These are phyloP conservation scores for Ochotona princeps DNA, from an alignment of 2,113 vertebrate genomes.

Conservation along the genomic window DNA sequence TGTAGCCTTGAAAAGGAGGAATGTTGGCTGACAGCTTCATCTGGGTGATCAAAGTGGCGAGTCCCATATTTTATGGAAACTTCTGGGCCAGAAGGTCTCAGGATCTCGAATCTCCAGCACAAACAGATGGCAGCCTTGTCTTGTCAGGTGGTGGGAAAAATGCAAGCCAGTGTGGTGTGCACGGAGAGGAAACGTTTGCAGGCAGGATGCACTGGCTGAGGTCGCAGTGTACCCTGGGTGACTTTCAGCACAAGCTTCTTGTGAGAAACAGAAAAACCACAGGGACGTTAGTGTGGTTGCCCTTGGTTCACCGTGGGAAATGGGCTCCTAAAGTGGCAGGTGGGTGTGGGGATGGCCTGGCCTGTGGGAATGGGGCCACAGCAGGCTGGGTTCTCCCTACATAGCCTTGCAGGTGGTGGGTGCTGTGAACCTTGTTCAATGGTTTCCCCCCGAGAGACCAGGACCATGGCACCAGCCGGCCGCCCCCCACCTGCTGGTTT, in stretches of 20 bases:
- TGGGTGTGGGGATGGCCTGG: no score
- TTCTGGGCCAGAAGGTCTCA: not conserved
- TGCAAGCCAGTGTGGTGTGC: not conserved
- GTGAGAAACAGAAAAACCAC: conserved; percentile 56
- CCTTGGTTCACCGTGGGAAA: no score
- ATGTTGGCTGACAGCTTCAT: not conserved
- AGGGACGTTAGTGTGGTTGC: not conserved
- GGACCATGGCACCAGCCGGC: not conserved
- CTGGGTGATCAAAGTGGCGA: not conserved
- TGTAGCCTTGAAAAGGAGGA: not conserved
- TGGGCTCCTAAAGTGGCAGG: not conserved
- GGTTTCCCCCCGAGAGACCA: not conserved
- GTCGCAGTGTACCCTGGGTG: not conserved
- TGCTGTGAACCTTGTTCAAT: rapidly evolving
- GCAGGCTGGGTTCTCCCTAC: not conserved
- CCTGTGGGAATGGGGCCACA: not conserved
- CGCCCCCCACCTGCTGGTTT: not conserved
- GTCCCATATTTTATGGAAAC: not conserved
- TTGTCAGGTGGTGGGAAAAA: not conserved
- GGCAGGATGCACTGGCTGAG: not conserved
- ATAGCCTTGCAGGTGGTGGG: rapidly evolving
- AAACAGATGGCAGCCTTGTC: not conserved
- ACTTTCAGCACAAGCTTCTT: conserved; percentile 16
- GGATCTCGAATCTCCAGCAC: not conserved
- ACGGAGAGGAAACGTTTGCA: not conserved